These are phyloP conservation scores for Equus quagga DNA, from an alignment of 2,113 vertebrate species.

Conservation along the genomic window DNA sequence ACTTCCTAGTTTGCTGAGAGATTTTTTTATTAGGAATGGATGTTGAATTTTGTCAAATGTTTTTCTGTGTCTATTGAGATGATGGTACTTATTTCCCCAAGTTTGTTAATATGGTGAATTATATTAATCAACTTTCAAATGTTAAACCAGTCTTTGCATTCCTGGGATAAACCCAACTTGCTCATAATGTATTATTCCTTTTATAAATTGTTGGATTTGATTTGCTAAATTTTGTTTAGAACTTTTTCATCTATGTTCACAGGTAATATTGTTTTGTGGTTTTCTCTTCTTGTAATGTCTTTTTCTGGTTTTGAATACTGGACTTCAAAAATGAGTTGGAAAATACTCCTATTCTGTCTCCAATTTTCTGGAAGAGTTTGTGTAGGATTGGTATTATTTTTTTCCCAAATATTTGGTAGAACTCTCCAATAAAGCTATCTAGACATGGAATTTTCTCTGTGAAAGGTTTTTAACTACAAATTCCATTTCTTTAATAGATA, in stretches of 20 bases:
- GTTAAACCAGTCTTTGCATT: neutral
- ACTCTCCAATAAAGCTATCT: neutral
- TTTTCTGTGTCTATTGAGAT: neutral
- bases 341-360: neutral
- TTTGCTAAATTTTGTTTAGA: constrained; percentile 15
- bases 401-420: neutral
- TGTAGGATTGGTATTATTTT: neutral
- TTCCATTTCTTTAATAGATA: neutral
- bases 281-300: neutral
- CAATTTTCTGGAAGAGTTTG: neutral
- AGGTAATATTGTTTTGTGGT: neutral
- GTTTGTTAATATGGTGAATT: neutral
- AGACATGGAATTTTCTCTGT: neutral
- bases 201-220: neutral
- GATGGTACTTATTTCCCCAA: neutral
- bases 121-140: neutral
- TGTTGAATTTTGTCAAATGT: neutral
- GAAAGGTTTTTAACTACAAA: neutral
- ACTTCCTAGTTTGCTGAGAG: neutral
- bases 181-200: neutral
- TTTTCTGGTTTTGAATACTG: neutral
- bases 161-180: neutral
- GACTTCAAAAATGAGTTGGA: neutral
- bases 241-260: neutral
- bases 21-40: neutral